Evolutionary conservation across 2,888 invertebrate genomes (phyloP), one percentile per base, ranked within the genome.

Genomic region (Chydorus sphaericus): DNA sequence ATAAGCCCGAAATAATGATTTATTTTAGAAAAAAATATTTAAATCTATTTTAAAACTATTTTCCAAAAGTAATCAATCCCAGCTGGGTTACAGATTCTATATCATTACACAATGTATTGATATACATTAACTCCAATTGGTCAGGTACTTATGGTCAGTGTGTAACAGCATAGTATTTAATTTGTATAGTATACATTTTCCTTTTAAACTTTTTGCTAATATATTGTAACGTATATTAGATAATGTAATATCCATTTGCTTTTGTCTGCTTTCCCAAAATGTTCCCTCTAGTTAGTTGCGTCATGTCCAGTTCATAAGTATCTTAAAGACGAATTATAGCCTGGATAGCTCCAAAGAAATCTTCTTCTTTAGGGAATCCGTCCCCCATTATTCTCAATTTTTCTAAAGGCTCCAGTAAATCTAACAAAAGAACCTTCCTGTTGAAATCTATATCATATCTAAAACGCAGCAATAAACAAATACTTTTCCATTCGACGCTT

Each of bases 291-390:
- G 59, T 59, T 53, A 67, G 61, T 11, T 64, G 62, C 16, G 61
- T 57, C 38, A 65, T 63, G 56, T 67, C 62, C 38, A 66, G 52
- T 31, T 62, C 61, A 51, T 67, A 66, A 3, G 65, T 64, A 48
- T 65, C 63, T 53, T 67, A 66, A 10, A 67, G 59, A 23, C 66
- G 59, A 6, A 67, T 57, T 7, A 67, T 48, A 8, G 66, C 66
- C 54, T 65, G 63, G 7, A 66, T 65, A 11, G 66, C 65, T 5
- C 67, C 67, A 23, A 62, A 61, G 8, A 67, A 59, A 53, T 67
- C 67, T 8, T 61, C 59, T 16, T 63, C 62, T 31, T 60, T 59
- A 1, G 67, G 67, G 11, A 66, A 55, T 28, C 29, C 48, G 20
- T 16, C 49, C 37, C 48, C 52, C 44, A 48, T 31, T 20, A 10